Conservation (phyloP, 2,888 invertebrate species). For the Platycheirus rosarum region DNA sequence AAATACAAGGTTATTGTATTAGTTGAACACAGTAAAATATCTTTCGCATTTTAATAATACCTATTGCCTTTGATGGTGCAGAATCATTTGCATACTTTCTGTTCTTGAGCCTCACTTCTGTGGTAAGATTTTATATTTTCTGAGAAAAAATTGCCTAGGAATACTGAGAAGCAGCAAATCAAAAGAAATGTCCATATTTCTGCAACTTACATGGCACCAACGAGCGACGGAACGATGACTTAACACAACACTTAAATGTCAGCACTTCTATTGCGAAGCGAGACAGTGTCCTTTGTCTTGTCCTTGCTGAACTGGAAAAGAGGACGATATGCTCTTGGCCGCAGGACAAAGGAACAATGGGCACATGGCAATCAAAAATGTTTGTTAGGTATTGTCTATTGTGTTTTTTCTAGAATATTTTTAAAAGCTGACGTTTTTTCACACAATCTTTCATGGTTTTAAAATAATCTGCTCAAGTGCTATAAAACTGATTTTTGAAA, state of each 20-base stretch:
- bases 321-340: conserved; percentile 14
- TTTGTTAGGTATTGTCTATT: neutral
- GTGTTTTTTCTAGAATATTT: conserved; percentile 5
- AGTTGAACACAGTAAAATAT: conserved; percentile 6
- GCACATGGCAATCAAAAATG: conserved; percentile 12
- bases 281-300: conserved; percentile 14
- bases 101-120: neutral
- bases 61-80: conserved; percentile 1
- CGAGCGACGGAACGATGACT: conserved; percentile 1
- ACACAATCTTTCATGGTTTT: too few species aligned
- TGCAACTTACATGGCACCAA: conserved; percentile 6
- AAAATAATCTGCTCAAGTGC: too few species aligned
- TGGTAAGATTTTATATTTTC: neutral
- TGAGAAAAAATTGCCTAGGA: neutral
- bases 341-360: conserved; percentile 15
- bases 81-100: conserved; percentile 22
- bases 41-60: conserved; percentile 35
- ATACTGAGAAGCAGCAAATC: conserved; percentile 1
- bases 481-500: too few species aligned
- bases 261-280: conserved; percentile 11
- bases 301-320: conserved; percentile 11
- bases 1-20: conserved; percentile 1
- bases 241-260: conserved; percentile 16
- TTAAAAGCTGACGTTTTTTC: too few species aligned
- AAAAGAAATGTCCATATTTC: neutral